phyloP scores from a whole-genome alignment of 2,113 vertebrate genomes.

The Oncorhynchus keta region DNA sequence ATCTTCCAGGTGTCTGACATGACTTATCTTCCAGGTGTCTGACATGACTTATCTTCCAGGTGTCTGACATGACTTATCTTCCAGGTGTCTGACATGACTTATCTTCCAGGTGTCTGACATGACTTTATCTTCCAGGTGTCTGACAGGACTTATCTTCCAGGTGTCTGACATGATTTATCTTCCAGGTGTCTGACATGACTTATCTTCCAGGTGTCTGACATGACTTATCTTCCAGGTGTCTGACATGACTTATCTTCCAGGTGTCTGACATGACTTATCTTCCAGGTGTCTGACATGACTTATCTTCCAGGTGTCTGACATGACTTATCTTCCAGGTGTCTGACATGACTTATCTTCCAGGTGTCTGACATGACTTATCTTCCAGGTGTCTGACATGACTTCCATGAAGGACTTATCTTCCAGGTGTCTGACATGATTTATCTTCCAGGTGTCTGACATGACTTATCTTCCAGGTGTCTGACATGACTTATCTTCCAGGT shows the following conservation, averaged over 20 bases:
- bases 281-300: background rate
- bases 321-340: too few relatives aligned
- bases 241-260: too few relatives aligned
- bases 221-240: slow-evolving; percentile 3
- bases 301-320: background rate
- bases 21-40: too few relatives aligned
- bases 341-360: slow-evolving; percentile 27
- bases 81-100: too few relatives aligned
- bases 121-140: slow-evolving; percentile 17
- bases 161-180: slow-evolving; percentile 9
- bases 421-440: slow-evolving; percentile 15
- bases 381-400: too few relatives aligned
- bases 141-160: too few relatives aligned
- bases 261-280: slow-evolving; percentile 25
- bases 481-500: slow-evolving; percentile 10
- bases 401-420: too few relatives aligned
- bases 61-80: too few relatives aligned
- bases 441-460: too few relatives aligned
- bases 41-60: too few relatives aligned
- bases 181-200: background rate
- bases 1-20: too few relatives aligned
- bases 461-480: slow-evolving; percentile 5
- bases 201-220: too few relatives aligned
- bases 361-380: slow-evolving; percentile 14
- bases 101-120: slow-evolving; percentile 1